Percentiles rank a stretch among this genome's conserved stretches.
Conservation (phyloP, 1,140 invertebrate species). For the Hypsibius dujardini region DNA sequence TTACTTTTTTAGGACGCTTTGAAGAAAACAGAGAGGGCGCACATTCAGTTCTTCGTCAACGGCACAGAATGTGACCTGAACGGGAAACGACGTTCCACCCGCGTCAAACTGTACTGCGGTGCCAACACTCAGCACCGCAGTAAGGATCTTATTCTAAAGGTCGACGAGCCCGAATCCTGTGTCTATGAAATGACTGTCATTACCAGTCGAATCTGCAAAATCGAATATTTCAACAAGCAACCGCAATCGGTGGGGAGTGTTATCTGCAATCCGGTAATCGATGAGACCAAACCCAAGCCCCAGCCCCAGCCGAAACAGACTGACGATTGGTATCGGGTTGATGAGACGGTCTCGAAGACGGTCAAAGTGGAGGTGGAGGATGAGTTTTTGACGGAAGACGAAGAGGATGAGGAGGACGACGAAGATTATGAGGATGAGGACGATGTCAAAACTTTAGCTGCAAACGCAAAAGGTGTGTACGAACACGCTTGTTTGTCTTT, state of each 20-base stretch:
- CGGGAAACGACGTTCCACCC: not conserved
- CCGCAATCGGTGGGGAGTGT: not conserved
- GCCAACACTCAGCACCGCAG: not conserved
- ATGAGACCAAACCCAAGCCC: too few relatives aligned
- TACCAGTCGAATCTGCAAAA: not conserved
- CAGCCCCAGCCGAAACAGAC: too few relatives aligned
- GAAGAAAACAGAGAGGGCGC: not conserved
- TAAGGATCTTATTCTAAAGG: not conserved
- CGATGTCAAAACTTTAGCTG: too few relatives aligned
- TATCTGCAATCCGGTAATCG: not conserved
- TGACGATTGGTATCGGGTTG: too few relatives aligned
- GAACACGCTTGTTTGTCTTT: too few relatives aligned
- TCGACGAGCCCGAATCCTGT: not conserved
- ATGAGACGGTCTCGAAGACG: too few relatives aligned
- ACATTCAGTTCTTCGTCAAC: not conserved
- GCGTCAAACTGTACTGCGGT: not conserved
- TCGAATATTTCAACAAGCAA: slow-evolving; percentile 6
- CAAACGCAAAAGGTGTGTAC: too few relatives aligned
- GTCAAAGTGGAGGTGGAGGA: too few relatives aligned
- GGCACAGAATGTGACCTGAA: not conserved
- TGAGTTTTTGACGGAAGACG: too few relatives aligned
- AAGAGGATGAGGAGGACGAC: too few relatives aligned
- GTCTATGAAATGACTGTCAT: slow-evolving; percentile 6
- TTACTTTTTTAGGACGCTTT: not conserved
- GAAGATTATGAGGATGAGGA: too few relatives aligned